These are phyloP conservation scores for Volucella inflata DNA, from an alignment of 2,888 invertebrate genomes.

Conservation along the genomic window DNA sequence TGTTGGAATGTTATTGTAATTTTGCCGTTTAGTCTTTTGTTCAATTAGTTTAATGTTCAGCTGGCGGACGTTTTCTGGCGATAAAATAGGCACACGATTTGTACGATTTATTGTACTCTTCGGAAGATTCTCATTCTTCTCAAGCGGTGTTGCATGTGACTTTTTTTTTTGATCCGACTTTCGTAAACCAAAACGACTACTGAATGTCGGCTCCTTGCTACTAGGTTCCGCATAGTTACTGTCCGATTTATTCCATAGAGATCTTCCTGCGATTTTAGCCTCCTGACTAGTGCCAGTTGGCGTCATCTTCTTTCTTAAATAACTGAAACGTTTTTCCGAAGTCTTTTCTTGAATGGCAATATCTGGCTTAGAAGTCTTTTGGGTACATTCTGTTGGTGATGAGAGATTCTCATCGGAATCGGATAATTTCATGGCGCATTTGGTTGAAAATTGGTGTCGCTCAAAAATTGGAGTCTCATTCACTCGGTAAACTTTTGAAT, in stretches of 20 bases:
- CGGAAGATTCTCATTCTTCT: slow-evolving; percentile 50
- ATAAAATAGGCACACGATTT: slow-evolving; percentile 81
- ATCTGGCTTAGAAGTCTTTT: slow-evolving; percentile 42
- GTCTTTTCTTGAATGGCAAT: slow-evolving; percentile 45
- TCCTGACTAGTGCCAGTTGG: slow-evolving; percentile 22
- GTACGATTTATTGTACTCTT: slow-evolving; percentile 69
- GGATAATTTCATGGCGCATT: slow-evolving; percentile 76
- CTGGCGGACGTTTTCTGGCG: slow-evolving; percentile 82
- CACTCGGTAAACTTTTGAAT: slow-evolving; percentile 79
- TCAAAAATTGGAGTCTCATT: slow-evolving; percentile 83
- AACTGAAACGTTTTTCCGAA: slow-evolving; percentile 56
- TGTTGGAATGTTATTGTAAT: slow-evolving; percentile 67
- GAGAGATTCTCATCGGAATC: slow-evolving; percentile 82
- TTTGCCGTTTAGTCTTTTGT: slow-evolving; percentile 77
- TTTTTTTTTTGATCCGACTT: slow-evolving; percentile 62
- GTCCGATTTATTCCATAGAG: slow-evolving; percentile 62
- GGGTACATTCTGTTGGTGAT: slow-evolving; percentile 43
- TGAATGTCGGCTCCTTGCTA: slow-evolving; percentile 53
- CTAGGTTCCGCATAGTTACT: slow-evolving; percentile 40
- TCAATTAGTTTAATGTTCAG: slow-evolving; percentile 81
- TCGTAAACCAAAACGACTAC: slow-evolving; percentile 58
- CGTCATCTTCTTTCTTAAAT: slow-evolving; percentile 61
- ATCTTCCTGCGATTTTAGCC: slow-evolving; percentile 24
- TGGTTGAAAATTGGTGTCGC: slow-evolving; percentile 77
- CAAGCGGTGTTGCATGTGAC: slow-evolving; percentile 38